Conservation (phyloP, 2,888 invertebrate species). For the Chaitophorus viminalis region DNA sequence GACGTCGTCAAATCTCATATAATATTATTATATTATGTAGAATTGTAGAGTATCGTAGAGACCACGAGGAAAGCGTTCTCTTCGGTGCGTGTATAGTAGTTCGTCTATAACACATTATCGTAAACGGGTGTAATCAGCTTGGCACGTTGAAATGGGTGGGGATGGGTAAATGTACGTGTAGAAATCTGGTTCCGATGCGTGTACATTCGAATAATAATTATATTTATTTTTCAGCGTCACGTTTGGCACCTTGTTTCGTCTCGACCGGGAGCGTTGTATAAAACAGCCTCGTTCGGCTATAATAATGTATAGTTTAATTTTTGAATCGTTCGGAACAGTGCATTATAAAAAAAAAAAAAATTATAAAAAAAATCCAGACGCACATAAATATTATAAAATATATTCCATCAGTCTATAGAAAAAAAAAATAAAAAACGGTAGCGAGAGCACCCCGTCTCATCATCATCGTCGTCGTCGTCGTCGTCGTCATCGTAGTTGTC, state of each 20-base stretch:
- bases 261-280: too few species aligned
- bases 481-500: not conserved
- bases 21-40: too few species aligned
- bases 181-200: not conserved
- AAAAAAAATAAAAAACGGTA: constrained; percentile 49
- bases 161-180: not conserved
- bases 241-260: not conserved
- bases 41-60: too few species aligned
- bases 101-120: too few species aligned
- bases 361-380: not conserved
- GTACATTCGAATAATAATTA: not conserved
- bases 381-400: not conserved
- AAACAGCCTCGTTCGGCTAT: too few species aligned
- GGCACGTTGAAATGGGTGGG: too few species aligned
- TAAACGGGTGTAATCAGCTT: too few species aligned
- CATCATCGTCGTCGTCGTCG: not conserved
- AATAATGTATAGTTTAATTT: too few species aligned
- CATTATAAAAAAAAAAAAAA: not conserved
- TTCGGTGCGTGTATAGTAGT: too few species aligned
- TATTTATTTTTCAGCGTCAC: not conserved
- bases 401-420: not conserved
- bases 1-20: too few species aligned
- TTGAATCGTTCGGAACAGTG: too few species aligned
- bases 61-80: too few species aligned
- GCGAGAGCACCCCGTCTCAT: constrained; percentile 9